Evolutionary conservation across 2,888 invertebrate genomes (phyloP).

Genomic region (Argyra leucocephala): DNA sequence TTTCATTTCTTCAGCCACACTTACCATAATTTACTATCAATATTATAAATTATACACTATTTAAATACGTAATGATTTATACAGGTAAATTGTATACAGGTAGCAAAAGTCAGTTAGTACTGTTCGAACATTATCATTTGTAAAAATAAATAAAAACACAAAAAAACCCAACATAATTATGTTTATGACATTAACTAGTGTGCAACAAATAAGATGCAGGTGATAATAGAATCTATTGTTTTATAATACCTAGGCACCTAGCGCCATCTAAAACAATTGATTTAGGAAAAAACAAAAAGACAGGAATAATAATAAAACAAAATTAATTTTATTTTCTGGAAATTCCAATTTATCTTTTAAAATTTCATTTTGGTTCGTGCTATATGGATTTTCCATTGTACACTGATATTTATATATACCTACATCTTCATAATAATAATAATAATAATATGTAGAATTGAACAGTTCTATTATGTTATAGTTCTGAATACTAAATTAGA

Average conservation of each 20-base stretch:
- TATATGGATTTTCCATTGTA: neutral
- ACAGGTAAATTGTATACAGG: neutral
- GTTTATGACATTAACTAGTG: neutral
- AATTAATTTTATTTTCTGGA: neutral
- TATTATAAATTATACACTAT: neutral
- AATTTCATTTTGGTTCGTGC: neutral
- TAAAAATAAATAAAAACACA: neutral
- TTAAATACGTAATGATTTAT: neutral
- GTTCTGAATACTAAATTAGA: too few relatives aligned
- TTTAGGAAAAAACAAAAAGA: neutral
- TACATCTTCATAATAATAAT: too few relatives aligned
- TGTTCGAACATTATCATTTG: neutral
- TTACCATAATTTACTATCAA: neutral
- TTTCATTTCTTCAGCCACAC: neutral
- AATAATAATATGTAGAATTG: too few relatives aligned
- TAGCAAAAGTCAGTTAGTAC: neutral
- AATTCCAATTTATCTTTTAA: neutral
- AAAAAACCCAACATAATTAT: constrained; percentile 2
- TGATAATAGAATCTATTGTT: neutral
- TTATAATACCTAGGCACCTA: neutral
- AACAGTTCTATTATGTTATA: too few relatives aligned
- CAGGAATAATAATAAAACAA: neutral
- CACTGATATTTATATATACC: too few relatives aligned
- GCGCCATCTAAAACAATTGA: neutral
- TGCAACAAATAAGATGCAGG: neutral